Conservation (phyloP, 1,140 invertebrate genomes). For the Archivesica marissinica region DNA sequence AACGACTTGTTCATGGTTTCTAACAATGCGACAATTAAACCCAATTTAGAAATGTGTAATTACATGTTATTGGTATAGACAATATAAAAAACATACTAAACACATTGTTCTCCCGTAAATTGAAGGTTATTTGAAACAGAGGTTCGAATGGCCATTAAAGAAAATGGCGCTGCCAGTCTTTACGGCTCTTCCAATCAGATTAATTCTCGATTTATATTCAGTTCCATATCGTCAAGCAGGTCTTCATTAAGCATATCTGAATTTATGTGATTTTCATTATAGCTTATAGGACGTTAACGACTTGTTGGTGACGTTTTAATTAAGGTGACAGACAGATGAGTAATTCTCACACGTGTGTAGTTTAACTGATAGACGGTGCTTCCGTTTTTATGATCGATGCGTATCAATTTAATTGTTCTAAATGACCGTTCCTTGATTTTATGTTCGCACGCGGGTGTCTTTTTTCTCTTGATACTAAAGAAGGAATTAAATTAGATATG, state of each 20-base stretch:
- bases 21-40: too few species aligned
- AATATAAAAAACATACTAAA: not conserved
- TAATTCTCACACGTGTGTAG: not conserved
- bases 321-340: not conserved
- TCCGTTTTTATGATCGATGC: slow-evolving; percentile 16
- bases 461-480: not conserved
- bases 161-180: not conserved
- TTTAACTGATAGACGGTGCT: slow-evolving; percentile 18
- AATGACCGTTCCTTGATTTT: slow-evolving; percentile 7
- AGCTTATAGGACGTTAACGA: not conserved
- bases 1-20: too few species aligned
- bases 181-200: not conserved
- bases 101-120: not conserved
- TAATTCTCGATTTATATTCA: not conserved
- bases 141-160: not conserved
- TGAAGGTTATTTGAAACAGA: not conserved
- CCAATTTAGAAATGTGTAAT: not conserved
- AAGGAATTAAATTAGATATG: not conserved
- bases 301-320: slow-evolving; percentile 7
- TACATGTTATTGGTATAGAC: not conserved
- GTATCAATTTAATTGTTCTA: slow-evolving; percentile 13
- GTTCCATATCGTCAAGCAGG: not conserved
- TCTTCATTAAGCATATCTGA: slow-evolving; percentile 1
- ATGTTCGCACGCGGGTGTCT: not conserved
- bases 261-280: slow-evolving; percentile 29